Base-by-base conservation (phyloP, 1,140 invertebrate species). In the Sipha flava region DNA sequence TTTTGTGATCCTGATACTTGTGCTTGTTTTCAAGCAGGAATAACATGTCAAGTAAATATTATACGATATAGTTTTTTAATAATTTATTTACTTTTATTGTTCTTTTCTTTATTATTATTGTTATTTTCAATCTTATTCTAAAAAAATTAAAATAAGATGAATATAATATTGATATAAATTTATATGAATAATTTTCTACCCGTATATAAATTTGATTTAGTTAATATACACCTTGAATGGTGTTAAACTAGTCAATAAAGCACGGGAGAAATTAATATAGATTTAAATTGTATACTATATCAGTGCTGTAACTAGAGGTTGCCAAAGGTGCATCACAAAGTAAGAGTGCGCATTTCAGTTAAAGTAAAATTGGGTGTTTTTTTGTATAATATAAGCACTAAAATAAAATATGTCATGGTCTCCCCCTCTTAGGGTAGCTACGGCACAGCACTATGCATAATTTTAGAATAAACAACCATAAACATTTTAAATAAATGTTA, bases 1-100 rank as follows among this genome's bases (percentile, higher is more conserved):
- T 92, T 93, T 83, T 99, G 97, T 88, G 95, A 98, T 88, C 96
- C 96, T 0, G 95, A 97, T 83, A 95, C 91, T 23, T 99, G 97
- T 86, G 91, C 93, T 34, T 99, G 97, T 86, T 95, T 94, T 85
- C 90, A 94, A 84, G 94, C 93, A 66, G 96, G 95, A 34, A 98
- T 99, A 80, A 97, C 98, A 87, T 99, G 95, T 85, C 95, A 97
- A 89, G 91, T 91, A 81, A 83, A 84, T 81, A 26, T n/a, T 6
- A 23, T 26, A 59, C 14, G 16, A 59, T 31, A 34, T 31, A n/a
- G 14, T 43, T 43, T 43, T 1, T 43, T 43, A 43, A n/a, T 59
- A 23, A n/a, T n/a, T n/a, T n/a, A n/a, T n/a, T n/a, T 64, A 64
- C 26, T 64, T 37, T 64, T 23, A 43, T 43, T 26, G 21, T 16